phyloP scores from a whole-genome alignment of 2,113 vertebrate species.

The Hippocampus barbouri region DNA sequence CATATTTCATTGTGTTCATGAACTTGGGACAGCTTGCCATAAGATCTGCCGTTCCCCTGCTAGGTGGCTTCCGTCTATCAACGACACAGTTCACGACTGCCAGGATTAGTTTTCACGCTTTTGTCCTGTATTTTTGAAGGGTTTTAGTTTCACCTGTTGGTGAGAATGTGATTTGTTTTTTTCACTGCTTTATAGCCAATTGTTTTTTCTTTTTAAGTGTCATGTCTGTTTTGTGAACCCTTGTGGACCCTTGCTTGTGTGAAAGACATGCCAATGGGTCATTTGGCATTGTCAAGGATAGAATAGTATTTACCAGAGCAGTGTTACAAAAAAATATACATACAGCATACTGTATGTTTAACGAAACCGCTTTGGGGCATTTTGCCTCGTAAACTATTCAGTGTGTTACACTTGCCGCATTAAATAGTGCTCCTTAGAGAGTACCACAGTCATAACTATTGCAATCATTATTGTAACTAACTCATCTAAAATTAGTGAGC shows the following conservation, averaged over 20 bases:
- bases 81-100: constrained; percentile 25
- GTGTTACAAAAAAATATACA: too few relatives aligned
- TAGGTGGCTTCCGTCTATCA: constrained; percentile 36
- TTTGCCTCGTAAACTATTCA: too few relatives aligned
- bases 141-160: constrained; percentile 19
- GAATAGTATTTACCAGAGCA: too few relatives aligned
- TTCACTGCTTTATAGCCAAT: constrained; percentile 54
- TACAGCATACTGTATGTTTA: too few relatives aligned
- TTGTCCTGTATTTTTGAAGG: not conserved
- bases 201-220: constrained; percentile 43
- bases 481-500: too few relatives aligned
- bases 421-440: too few relatives aligned
- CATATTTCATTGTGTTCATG: constrained; percentile 46
- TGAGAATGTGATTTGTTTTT: constrained; percentile 12
- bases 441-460: too few relatives aligned
- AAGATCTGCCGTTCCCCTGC: constrained; percentile 22
- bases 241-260: constrained; percentile 28
- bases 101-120: constrained; percentile 8
- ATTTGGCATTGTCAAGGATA: constrained; percentile 38
- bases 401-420: too few relatives aligned
- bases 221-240: constrained; percentile 35
- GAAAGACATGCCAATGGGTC: constrained; percentile 38
- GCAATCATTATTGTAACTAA: too few relatives aligned
- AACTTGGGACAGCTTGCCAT: constrained; percentile 33
- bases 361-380: too few relatives aligned